phyloP scores from a whole-genome alignment of 1,140 invertebrate species.

The Apis mellifera region DNA sequence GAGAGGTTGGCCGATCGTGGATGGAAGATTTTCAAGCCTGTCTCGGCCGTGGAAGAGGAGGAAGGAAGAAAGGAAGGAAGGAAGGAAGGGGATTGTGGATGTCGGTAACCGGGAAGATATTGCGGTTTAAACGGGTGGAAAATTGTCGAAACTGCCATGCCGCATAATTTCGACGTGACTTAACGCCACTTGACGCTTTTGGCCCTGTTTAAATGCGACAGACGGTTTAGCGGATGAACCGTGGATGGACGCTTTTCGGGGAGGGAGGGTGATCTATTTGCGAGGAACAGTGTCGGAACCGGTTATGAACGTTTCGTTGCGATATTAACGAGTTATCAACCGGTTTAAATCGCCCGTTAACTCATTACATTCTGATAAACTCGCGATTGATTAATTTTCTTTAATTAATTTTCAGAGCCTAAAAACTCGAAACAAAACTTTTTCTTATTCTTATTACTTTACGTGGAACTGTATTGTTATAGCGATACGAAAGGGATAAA shows the following conservation, averaged over 20 bases:
- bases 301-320: constrained; percentile 22
- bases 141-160: constrained; percentile 75
- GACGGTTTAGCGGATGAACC: constrained; percentile 19
- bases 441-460: too few species aligned
- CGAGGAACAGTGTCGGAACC: not conserved
- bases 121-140: constrained; percentile 74
- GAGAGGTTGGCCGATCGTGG: constrained; percentile 23
- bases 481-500: too few species aligned
- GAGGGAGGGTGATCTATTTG: not conserved
- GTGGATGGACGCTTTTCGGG: too few species aligned
- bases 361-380: too few species aligned
- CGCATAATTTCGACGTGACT: constrained; percentile 70
- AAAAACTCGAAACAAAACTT: too few species aligned
- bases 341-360: constrained; percentile 1
- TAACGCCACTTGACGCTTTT: constrained; percentile 52
- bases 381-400: not conserved
- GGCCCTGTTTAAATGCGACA: constrained; percentile 44
- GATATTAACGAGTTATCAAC: constrained; percentile 51
- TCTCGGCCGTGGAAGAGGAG: not conserved
- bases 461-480: too few species aligned
- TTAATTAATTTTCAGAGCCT: too few species aligned
- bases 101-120: constrained; percentile 59
- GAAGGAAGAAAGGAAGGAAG: not conserved
- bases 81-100: not conserved
- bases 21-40: constrained; percentile 32